A percentile compares a stretch with the other conserved stretches of the same genome.
phyloP scores from a whole-genome alignment of 2,888 invertebrate genomes.

The Reticulitermes lucifugus region DNA sequence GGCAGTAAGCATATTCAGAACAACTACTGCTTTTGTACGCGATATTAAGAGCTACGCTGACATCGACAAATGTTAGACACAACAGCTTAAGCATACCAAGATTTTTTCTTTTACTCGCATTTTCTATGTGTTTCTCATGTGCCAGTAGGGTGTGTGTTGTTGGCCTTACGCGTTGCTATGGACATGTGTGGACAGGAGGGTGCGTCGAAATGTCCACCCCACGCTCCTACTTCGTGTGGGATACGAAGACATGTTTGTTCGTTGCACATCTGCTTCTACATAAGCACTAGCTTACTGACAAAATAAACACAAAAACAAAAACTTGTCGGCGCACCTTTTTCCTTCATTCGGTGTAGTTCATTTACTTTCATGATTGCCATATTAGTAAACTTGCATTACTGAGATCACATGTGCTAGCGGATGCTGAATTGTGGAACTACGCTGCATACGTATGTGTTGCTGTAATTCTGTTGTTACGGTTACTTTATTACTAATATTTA shows the following conservation, averaged over 20 bases:
- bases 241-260: not conserved
- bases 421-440: too few species aligned
- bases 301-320: not conserved
- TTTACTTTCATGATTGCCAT: constrained; percentile 11
- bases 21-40: too few species aligned
- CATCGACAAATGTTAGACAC: not conserved
- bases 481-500: too few species aligned
- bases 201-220: constrained; percentile 15
- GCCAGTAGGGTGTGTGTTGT: not conserved
- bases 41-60: too few species aligned
- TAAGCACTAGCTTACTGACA: not conserved
- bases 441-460: too few species aligned
- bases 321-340: constrained; percentile 24
- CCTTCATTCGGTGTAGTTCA: constrained; percentile 16
- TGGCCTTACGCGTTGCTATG: not conserved
- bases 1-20: not conserved
- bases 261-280: constrained; percentile 15
- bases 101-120: too few species aligned
- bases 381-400: constrained; percentile 6
- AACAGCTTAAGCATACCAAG: not conserved
- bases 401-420: not conserved
- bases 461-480: too few species aligned
- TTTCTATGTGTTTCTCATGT: not conserved
- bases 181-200: constrained; percentile 18
- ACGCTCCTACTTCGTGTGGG: not conserved